Percentiles rank a stretch among this genome's conserved stretches.
Conservation (phyloP, 1,140 invertebrate species). For the Anastrepha obliqua region DNA sequence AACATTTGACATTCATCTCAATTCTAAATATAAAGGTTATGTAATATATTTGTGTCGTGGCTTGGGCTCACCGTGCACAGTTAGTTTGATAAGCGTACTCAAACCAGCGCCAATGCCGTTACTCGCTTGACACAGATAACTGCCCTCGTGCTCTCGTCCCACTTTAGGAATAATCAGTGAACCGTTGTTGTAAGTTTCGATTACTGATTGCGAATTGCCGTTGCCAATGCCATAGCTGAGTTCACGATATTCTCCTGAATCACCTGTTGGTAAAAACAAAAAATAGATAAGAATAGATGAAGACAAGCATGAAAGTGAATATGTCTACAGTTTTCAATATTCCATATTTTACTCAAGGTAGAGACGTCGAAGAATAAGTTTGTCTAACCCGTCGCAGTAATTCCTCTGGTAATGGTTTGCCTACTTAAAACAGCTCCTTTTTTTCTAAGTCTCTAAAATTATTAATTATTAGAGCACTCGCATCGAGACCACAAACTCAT, state of each 20-base stretch:
- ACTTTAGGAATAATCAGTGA: constrained; percentile 76
- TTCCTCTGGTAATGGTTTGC: too few relatives aligned
- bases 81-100: constrained; percentile 83
- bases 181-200: constrained; percentile 77
- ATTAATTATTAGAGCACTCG: too few relatives aligned
- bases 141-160: constrained; percentile 80
- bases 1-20: too few relatives aligned
- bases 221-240: constrained; percentile 71
- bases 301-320: too few relatives aligned
- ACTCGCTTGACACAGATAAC: constrained; percentile 86
- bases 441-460: too few relatives aligned
- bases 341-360: too few relatives aligned
- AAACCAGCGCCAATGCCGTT: constrained; percentile 85
- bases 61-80: constrained; percentile 81
- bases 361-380: too few relatives aligned
- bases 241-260: constrained; percentile 79
- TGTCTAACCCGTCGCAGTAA: too few relatives aligned
- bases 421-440: too few relatives aligned
- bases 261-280: constrained; percentile 62
- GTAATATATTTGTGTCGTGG: neutral
- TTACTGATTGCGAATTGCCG: constrained; percentile 60
- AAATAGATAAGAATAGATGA: neutral
- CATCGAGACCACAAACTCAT: too few relatives aligned
- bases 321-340: too few relatives aligned
- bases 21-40: neutral